A percentile compares a stretch with the other conserved stretches of the same genome.
Evolutionary conservation across 2,113 vertebrate genomes (phyloP).

Genomic region (Limnothrissa miodon): DNA sequence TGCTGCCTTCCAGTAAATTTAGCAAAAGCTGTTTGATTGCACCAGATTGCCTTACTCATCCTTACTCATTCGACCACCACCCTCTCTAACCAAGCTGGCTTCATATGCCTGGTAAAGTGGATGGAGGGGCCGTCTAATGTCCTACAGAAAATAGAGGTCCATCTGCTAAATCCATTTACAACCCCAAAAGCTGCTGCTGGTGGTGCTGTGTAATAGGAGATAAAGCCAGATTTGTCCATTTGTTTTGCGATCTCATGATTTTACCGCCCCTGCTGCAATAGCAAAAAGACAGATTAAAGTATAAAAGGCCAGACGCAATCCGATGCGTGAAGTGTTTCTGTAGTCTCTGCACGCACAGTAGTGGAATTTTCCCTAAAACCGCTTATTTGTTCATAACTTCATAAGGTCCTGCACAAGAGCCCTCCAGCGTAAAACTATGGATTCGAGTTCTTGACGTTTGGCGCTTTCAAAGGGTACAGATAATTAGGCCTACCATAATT

Average conservation of each 20-base stretch:
- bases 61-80: background rate
- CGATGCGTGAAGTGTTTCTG: background rate
- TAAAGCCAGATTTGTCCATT: conserved; percentile 9
- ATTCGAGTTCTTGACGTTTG: too few species aligned
- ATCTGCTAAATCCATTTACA: background rate
- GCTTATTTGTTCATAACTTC: background rate
- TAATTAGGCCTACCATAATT: too few species aligned
- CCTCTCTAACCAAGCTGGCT: background rate
- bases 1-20: background rate
- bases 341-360: background rate
- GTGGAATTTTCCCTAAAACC: background rate
- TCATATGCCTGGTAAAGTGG: background rate
- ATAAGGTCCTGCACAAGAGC: background rate
- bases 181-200: background rate
- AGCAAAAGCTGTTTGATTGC: background rate
- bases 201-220: background rate
- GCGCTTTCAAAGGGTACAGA: too few species aligned
- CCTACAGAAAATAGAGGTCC: background rate
- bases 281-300: background rate
- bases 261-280: background rate
- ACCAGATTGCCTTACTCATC: background rate
- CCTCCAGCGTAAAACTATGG: too few species aligned
- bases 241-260: background rate
- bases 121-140: background rate
- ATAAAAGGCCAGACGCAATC: background rate